phyloP scores from a whole-genome alignment of 2,113 vertebrate species.

The Sigmodon hispidus region DNA sequence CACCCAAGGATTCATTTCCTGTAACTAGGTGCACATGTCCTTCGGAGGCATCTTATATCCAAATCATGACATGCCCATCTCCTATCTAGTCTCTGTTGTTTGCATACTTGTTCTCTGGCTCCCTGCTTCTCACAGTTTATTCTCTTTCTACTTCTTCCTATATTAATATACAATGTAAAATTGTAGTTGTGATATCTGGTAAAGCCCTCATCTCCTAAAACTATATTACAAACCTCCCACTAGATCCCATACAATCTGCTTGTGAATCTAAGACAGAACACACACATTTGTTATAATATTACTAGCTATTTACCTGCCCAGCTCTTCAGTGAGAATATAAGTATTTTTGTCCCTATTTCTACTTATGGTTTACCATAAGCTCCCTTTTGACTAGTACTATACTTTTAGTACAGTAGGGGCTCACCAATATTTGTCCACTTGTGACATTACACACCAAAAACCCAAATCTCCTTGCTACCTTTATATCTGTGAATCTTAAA shows the following conservation, averaged over 20 bases:
- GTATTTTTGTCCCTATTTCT: background rate
- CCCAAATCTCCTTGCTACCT: background rate
- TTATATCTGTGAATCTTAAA: background rate
- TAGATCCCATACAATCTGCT: background rate
- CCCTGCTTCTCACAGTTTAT: background rate
- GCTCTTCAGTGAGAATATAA: no score
- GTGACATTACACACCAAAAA: background rate
- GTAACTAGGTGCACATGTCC: no score
- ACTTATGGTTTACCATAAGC: background rate
- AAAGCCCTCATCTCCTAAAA: background rate
- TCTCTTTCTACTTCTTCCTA: background rate
- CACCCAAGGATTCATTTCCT: background rate
- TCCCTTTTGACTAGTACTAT: background rate
- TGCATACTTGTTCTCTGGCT: background rate
- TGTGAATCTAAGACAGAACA: background rate
- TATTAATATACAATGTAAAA: background rate
- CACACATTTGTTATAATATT: fast-evolving
- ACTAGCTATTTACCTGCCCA: no score
- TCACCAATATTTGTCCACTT: background rate
- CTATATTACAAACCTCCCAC: background rate
- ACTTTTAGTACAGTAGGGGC: no score
- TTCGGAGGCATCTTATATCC: background rate
- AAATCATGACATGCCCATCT: background rate
- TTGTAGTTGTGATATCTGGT: background rate
- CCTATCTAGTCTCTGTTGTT: background rate